phyloP scores from a whole-genome alignment of 2,113 vertebrate species.

The Pelusios castaneus region DNA sequence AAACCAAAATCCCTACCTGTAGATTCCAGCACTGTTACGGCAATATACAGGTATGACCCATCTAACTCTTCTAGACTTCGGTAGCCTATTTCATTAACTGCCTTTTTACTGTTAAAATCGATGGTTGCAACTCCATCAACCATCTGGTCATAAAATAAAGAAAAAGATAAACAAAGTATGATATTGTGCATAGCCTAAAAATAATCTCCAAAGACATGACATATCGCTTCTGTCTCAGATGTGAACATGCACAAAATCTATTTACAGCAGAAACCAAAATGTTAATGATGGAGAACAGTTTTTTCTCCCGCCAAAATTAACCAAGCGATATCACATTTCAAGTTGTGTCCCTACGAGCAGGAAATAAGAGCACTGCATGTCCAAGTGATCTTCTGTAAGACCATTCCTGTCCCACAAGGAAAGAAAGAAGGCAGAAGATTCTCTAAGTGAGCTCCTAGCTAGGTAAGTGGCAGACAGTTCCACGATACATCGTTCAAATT shows the following conservation, averaged over 20 bases:
- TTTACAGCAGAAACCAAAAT: background rate
- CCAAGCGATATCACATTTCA: background rate
- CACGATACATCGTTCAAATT: background rate
- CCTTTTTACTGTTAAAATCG: slow-evolving; percentile 72
- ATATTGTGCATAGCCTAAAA: background rate
- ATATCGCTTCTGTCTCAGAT: background rate
- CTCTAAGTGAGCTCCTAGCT: background rate
- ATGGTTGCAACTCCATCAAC: slow-evolving; percentile 70
- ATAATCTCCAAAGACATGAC: background rate
- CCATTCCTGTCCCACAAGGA: background rate
- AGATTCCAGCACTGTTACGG: slow-evolving; percentile 75
- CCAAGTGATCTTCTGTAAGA: background rate
- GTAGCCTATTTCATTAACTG: slow-evolving; percentile 66
- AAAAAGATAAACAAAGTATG: background rate
- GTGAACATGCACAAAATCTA: background rate
- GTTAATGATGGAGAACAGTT: background rate
- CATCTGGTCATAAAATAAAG: slow-evolving; percentile 59
- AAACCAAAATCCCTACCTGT: slow-evolving; percentile 61
- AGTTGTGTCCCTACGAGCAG: background rate
- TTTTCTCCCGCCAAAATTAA: background rate
- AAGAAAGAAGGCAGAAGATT: background rate
- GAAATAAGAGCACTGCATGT: background rate
- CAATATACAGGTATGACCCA: slow-evolving; percentile 75
- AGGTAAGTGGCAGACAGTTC: background rate
- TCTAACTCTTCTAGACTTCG: slow-evolving; percentile 74